Conservation (phyloP, 2,888 invertebrate genomes). For the Blomia tropicalis region DNA sequence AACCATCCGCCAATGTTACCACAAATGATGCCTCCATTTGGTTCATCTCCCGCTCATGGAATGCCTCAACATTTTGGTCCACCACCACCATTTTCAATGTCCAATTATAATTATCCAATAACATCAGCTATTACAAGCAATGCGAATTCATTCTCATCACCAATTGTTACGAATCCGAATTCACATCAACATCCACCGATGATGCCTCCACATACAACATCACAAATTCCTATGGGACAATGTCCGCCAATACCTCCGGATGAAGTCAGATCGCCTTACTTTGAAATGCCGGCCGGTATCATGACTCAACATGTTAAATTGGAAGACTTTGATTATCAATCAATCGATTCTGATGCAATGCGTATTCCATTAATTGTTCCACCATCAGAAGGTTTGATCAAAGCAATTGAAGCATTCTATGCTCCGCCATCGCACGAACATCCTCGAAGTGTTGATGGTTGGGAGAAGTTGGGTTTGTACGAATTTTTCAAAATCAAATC, state of each 20-base stretch:
- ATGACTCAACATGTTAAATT: constrained; percentile 84
- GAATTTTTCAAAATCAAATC: constrained; percentile 96
- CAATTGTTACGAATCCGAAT: background rate
- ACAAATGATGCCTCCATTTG: too few species aligned
- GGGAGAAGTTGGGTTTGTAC: constrained; percentile 92
- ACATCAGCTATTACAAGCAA: background rate
- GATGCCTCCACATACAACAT: background rate
- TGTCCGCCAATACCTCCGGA: constrained; percentile 7
- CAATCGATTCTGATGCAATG: constrained; percentile 73
- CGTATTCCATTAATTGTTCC: constrained; percentile 86
- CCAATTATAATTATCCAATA: background rate
- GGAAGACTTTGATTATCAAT: constrained; percentile 38
- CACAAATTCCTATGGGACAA: background rate
- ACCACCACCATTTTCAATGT: background rate
- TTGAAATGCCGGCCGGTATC: constrained; percentile 86
- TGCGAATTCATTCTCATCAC: too few species aligned
- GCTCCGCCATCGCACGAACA: constrained; percentile 82
- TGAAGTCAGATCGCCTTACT: constrained; percentile 72
- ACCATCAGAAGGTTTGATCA: constrained; percentile 74
- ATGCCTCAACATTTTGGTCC: background rate
- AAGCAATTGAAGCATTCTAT: constrained; percentile 91
- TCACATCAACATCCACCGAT: background rate
- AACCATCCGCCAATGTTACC: too few species aligned
- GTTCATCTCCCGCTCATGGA: too few species aligned
- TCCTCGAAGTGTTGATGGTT: constrained; percentile 84